Evolutionary conservation across 2,888 invertebrate species (phyloP), one percentile per base, ranked within the genome.

Genomic region (Netelia inedita): DNA sequence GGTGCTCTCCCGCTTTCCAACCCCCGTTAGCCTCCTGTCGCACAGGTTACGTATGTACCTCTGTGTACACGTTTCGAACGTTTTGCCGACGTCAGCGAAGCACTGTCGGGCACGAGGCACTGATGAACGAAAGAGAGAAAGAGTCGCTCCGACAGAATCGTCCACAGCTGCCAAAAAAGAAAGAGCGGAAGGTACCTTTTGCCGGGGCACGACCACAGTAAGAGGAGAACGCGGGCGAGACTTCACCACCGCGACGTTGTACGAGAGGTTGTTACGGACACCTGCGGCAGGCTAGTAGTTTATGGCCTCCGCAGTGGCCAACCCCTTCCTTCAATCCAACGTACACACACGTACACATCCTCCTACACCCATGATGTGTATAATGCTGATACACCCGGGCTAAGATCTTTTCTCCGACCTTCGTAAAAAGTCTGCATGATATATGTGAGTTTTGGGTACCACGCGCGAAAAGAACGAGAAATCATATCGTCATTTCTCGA

Each of bases 211-310:
- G 53, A 57, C 43, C 21, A 9, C 43, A 19, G 6, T 43, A 21
- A 14, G 46, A 72, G n/a, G 41, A 55, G 55, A 80, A 71, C 74
- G 16, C 76, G 41, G 68, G 66, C 71, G 63, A 69, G 78, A 78
- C 82, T 85, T 75, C 68, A 72, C 85, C 79, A 75, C 83, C 55
- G 53, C 83, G 80, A 65, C 53, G 73, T 53, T 76, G 80, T 78
- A 78, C 80, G 83, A 71, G 82, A 73, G 74, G 87, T 87, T 89
- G 87, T 89, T 82, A 87, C 69, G 85, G 88, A 88, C 90, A 90
- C 90, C 89, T 90, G 90, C 88, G 90, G 86, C 86, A 87, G 84
- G 86, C 90, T 88, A 90, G 89, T 90, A 90, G 88, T 90, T 90
- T 89, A 89, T 87, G 87, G 87, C 87, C 82, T 85, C 85, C 82